Conservation (phyloP, 2,888 invertebrate genomes). For the Iphiclides podalirius region DNA sequence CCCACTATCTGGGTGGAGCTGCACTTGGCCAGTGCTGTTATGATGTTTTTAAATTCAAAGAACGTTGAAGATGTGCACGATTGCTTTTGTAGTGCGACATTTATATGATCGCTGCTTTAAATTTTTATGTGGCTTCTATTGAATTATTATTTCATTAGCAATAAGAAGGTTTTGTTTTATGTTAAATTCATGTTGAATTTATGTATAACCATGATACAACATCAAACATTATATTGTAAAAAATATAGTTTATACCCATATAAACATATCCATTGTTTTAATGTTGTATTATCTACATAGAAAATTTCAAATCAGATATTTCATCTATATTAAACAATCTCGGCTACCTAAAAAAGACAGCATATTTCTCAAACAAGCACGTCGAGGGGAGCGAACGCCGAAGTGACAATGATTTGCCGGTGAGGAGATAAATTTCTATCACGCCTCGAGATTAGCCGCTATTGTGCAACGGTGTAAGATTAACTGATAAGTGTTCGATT, state of each 20-base stretch:
- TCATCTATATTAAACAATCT: too few species aligned
- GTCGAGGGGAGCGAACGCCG: slow-evolving; percentile 44
- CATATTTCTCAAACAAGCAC: slow-evolving; percentile 43
- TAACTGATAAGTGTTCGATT: slow-evolving; percentile 76
- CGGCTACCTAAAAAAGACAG: slow-evolving; percentile 43
- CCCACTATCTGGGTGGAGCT: background rate
- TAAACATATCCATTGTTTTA: too few species aligned
- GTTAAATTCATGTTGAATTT: too few species aligned
- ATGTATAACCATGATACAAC: too few species aligned
- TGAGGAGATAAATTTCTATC: slow-evolving; percentile 73
- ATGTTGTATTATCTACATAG: too few species aligned
- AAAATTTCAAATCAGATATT: too few species aligned
- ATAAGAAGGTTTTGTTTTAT: too few species aligned
- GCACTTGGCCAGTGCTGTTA: background rate
- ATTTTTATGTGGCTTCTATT: too few species aligned
- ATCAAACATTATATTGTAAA: too few species aligned
- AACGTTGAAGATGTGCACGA: background rate
- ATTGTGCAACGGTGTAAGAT: slow-evolving; percentile 74
- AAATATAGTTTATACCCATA: too few species aligned
- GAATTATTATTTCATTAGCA: too few species aligned
- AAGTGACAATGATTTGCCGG: slow-evolving; percentile 57
- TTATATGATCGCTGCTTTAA: too few species aligned
- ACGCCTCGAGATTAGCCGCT: slow-evolving; percentile 70
- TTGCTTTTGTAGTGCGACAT: background rate
- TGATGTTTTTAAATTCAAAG: background rate